A percentile compares a stretch with the other conserved stretches of the same genome.
Conservation (phyloP, 2,797 vertebrate species). For the Nannoperca obscura region DNA sequence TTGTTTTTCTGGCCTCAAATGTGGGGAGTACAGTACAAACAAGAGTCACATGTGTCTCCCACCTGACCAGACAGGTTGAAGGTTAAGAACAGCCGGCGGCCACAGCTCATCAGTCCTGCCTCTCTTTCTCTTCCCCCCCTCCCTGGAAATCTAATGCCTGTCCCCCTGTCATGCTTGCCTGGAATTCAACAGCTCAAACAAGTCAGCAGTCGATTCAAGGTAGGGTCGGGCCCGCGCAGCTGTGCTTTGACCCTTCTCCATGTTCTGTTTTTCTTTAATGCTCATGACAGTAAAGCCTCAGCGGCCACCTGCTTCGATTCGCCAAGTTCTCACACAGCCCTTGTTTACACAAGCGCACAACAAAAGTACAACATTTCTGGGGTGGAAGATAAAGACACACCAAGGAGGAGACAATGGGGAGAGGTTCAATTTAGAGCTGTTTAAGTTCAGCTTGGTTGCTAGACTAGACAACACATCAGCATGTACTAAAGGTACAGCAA, state of each 20-base stretch:
- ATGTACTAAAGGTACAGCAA: slow-evolving; percentile 73
- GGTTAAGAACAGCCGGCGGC: slow-evolving; percentile 75
- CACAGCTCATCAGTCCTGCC: slow-evolving; percentile 64
- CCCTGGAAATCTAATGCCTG: slow-evolving; percentile 66
- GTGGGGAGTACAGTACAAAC: slow-evolving; percentile 80
- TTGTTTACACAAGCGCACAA: slow-evolving; percentile 86
- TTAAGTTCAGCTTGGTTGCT: slow-evolving; percentile 82
- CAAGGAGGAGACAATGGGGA: slow-evolving; percentile 73
- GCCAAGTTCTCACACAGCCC: slow-evolving; percentile 81
- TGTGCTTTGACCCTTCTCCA: slow-evolving; percentile 75
- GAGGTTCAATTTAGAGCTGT: slow-evolving; percentile 72
- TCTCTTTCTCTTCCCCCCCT: background rate
- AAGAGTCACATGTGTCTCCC: slow-evolving; percentile 76
- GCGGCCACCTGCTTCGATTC: slow-evolving; percentile 84
- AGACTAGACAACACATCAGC: slow-evolving; percentile 84
- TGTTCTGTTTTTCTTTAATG: slow-evolving; percentile 80
- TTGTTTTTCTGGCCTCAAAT: slow-evolving; percentile 77
- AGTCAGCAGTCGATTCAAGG: slow-evolving; percentile 74
- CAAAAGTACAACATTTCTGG: slow-evolving; percentile 86
- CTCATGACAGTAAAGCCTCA: slow-evolving; percentile 81
- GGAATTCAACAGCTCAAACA: slow-evolving; percentile 76
- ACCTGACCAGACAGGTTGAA: slow-evolving; percentile 80
- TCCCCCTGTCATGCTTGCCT: slow-evolving; percentile 72
- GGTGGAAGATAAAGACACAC: slow-evolving; percentile 80
- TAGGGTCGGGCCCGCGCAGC: slow-evolving; percentile 73